Percentiles rank a stretch among this genome's conserved stretches.
Conservation (phyloP, 2,888 invertebrate genomes). For the Tromatobia lineatoria region DNA sequence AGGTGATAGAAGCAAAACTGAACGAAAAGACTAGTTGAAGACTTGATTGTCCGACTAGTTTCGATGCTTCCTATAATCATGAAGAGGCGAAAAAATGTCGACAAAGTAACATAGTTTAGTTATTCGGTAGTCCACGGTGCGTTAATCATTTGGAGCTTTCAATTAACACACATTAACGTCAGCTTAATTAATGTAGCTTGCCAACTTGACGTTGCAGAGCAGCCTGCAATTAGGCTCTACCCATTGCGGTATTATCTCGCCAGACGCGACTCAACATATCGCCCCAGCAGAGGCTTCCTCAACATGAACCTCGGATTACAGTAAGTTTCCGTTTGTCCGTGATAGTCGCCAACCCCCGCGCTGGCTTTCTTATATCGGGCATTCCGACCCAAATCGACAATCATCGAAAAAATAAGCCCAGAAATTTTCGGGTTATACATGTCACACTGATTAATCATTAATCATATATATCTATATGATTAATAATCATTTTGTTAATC, state of each 20-base stretch:
- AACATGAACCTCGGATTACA: constrained; percentile 46
- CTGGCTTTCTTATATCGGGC: neutral
- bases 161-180: constrained; percentile 39
- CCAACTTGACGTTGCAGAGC: constrained; percentile 20
- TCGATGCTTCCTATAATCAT: too few relatives aligned
- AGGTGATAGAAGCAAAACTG: too few relatives aligned
- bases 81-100: neutral
- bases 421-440: too few relatives aligned
- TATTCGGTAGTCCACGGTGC: neutral
- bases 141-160: constrained; percentile 29
- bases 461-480: too few relatives aligned
- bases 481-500: too few relatives aligned
- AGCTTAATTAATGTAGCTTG: neutral
- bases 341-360: constrained; percentile 37
- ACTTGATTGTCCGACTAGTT: too few relatives aligned
- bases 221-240: constrained; percentile 24
- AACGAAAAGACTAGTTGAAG: too few relatives aligned
- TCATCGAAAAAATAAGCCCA: too few relatives aligned
- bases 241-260: constrained; percentile 54
- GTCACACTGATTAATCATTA: too few relatives aligned
- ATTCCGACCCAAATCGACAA: too few relatives aligned
- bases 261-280: constrained; percentile 55
- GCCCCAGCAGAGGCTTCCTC: constrained; percentile 29
- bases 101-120: neutral
- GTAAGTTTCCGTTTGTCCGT: constrained; percentile 49